Base-by-base conservation (phyloP, 2,797 vertebrate genomes). In the Liparis tanakae region DNA sequence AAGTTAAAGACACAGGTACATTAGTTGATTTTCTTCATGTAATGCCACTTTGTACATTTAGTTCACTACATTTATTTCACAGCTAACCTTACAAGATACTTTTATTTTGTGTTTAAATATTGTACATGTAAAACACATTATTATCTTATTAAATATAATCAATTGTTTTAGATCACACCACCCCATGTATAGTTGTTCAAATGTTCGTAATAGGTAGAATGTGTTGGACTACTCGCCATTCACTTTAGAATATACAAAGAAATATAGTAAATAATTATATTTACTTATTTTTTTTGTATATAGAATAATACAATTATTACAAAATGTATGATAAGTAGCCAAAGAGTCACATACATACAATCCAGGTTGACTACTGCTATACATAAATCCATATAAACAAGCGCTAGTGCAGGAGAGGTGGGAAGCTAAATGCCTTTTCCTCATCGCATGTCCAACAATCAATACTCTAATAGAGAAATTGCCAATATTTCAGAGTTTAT, bases 371-470 rank as follows among this genome's bases (percentile, higher is more conserved):
- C 5, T 36, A 14, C 39, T 41, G 12, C 39, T 46, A n/a, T 51
- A 48, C 7, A 22, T 1, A 10, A 57, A 46, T 46, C 22, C 12
- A 37, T 15, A 36, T 36, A 37, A 64, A 50, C 46, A 36, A 22
- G 62, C 36, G 7, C 13, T 36, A 20, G 7, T 36, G 12, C 30
- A 64, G 10, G 30, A 36, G 12, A 6, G 30, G 18, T 64, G 17
- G 13, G 8, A 37, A 37, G 62, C 33, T 50, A 51, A 37, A 51
- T 10, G 33, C 46, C 20, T 64, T 36, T 20, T 51, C 22, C 60
- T 34, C 25, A 33, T 46, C 18, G 15, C 44, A 46, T 62, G 59
- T 46, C 43, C 43, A 62, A 33, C 41, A 62, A 62, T 62, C 43
- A 46, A 13, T 6, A 62, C 17, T n/a, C 10, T 13, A 5, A 62